Evolutionary conservation across 2,113 vertebrate species (phyloP).

Genomic region (Athene cunicularia): DNA sequence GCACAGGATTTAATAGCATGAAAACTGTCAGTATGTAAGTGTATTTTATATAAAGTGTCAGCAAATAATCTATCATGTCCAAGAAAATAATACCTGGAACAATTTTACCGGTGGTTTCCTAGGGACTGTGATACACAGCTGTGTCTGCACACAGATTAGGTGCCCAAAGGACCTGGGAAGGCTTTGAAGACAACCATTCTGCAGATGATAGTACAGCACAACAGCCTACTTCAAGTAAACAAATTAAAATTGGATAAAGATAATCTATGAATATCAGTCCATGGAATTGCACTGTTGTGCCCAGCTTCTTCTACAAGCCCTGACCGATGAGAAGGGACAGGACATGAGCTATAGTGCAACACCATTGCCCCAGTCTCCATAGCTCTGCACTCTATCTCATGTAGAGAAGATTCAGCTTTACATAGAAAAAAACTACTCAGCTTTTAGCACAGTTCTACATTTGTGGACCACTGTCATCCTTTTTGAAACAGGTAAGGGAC

Average conservation of each 20-base stretch:
- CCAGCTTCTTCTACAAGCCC: neutral
- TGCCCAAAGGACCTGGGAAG: neutral
- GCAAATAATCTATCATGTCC: neutral
- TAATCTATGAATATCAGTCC: neutral
- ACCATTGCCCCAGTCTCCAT: rapidly evolving
- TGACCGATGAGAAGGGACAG: neutral
- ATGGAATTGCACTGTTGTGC: neutral
- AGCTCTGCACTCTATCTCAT: too few relatives aligned
- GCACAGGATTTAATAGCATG: neutral
- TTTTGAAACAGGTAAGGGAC: neutral
- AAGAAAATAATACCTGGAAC: neutral
- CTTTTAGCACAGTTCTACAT: neutral
- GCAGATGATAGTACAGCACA: neutral
- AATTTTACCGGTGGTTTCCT: neutral
- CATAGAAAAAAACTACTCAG: neutral
- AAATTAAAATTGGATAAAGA: neutral
- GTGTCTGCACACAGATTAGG: neutral
- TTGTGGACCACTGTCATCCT: neutral
- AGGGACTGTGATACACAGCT: neutral
- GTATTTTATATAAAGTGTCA: neutral
- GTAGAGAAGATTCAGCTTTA: neutral
- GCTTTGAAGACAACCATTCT: neutral
- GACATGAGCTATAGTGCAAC: neutral
- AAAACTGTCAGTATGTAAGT: neutral
- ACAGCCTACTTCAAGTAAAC: neutral